Conservation (phyloP, 2,888 invertebrate species). For the Thereva unica region DNA sequence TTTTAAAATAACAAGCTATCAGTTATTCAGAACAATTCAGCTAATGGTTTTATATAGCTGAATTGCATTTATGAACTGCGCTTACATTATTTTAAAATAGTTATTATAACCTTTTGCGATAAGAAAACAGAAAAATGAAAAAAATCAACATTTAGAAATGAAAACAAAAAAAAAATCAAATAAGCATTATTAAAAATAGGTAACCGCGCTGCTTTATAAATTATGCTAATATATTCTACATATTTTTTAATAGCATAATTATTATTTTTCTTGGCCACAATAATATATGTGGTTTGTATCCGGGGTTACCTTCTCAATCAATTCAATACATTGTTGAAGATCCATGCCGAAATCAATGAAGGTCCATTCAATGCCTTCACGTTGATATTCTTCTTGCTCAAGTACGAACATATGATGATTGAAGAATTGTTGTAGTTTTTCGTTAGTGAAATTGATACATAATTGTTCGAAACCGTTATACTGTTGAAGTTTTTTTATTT, state of each 20-base stretch:
- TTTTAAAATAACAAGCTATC: no score
- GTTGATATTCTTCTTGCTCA: constrained; percentile 91
- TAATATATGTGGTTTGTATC: neutral
- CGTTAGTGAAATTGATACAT: constrained; percentile 93
- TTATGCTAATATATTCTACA: no score
- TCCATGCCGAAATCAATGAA: constrained; percentile 95
- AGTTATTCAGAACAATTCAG: no score
- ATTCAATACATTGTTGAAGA: constrained; percentile 78
- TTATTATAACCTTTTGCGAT: no score
- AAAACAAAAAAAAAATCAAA: constrained; percentile 42
- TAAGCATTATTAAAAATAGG: constrained; percentile 1
- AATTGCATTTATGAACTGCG: no score
- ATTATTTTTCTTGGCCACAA: neutral
- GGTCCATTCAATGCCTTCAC: constrained; percentile 89
- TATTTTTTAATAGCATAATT: neutral
- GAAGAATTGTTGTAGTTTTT: constrained; percentile 93
- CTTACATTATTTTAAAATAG: no score
- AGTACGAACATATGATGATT: constrained; percentile 94
- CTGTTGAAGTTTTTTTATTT: constrained; percentile 61
- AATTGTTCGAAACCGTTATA: constrained; percentile 91
- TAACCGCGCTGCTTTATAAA: no score
- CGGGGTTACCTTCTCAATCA: constrained; percentile 69
- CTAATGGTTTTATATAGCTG: no score
- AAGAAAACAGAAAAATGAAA: no score
- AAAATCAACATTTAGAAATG: neutral